phyloP scores from a whole-genome alignment of 2,113 vertebrate genomes.

The Notarius lentiginosus region DNA sequence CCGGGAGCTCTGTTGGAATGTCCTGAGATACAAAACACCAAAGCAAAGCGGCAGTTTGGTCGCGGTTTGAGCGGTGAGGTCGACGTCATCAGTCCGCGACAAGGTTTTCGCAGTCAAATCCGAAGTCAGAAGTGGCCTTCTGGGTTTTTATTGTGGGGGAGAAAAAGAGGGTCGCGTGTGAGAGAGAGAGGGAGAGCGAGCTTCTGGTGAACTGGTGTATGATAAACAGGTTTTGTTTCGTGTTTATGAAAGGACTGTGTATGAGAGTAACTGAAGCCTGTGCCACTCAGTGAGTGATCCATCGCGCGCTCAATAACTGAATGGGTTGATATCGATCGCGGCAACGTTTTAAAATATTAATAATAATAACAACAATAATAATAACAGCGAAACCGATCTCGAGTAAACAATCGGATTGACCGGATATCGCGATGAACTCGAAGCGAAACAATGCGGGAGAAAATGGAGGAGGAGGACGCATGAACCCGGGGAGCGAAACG shows the following conservation, averaged over 20 bases:
- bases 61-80: not conserved
- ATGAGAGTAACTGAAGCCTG: not conserved
- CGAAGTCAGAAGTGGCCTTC: constrained; percentile 43
- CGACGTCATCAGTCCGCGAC: constrained; percentile 38
- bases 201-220: not conserved
- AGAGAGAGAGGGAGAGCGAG: not conserved
- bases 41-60: too few species aligned
- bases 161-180: not conserved
- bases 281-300: not conserved
- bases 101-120: constrained; percentile 35
- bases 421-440: constrained; percentile 42
- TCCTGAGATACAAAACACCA: not conserved
- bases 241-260: not conserved
- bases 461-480: constrained; percentile 32
- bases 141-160: constrained; percentile 29
- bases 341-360: too few species aligned
- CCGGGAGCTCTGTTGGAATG: too few species aligned
- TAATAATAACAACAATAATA: not conserved
- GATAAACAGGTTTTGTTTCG: not conserved
- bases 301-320: not conserved
- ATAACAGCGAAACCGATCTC: not conserved
- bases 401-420: not conserved
- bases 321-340: constrained; percentile 18
- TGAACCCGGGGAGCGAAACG: constrained; percentile 56
- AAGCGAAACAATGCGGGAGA: constrained; percentile 47